Base-by-base conservation (phyloP, 2,888 invertebrate genomes). In the Microchrysa polita region DNA sequence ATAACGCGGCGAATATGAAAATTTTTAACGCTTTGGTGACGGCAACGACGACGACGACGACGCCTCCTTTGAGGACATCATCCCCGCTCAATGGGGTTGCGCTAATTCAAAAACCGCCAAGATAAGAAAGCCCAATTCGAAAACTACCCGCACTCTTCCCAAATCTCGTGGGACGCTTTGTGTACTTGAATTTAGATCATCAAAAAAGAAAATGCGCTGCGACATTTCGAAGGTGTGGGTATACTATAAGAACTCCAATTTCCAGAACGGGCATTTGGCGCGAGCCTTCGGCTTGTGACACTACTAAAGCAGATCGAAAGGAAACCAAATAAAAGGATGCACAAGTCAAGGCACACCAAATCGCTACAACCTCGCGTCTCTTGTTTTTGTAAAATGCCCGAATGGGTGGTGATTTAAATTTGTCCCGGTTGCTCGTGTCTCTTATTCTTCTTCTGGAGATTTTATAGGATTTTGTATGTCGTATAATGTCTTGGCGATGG, bases 331-430 rank as follows among this genome's bases (percentile, higher is more conserved):
- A n/a, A 48, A 48, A 48, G 14, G 48, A 48, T 48, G 48, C 48
- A 18, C 18, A 23, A 59, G 23, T 59, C 12, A 23, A 22, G 59
- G 12, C n/a, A 5, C 27, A 7, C 27, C 27, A n/a, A n/a, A n/a
- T n/a, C n/a, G n/a, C n/a, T n/a, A n/a, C n/a, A n/a, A 34, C 27
- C 27, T 34, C 27, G 27, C n/a, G n/a, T n/a, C n/a, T 34, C 27
- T 34, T 34, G 27, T 34, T 34, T 34, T 34, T 34, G 27, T 34
- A 34, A 34, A 34, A 22, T 18, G 16, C 44, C n/a, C 20, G 42
- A 22, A 44, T 69, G 73, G 75, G 75, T 72, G 73, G 75, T 73
- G 75, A 75, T 75, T 75, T 75, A 75, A 75, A 75, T 75, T 75
- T 73, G 75, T 75, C 75, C 75, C 71, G 67, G 67, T 73, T 59